Evolutionary conservation across 1,140 invertebrate genomes (phyloP).

Genomic region (Papilio machaon): DNA sequence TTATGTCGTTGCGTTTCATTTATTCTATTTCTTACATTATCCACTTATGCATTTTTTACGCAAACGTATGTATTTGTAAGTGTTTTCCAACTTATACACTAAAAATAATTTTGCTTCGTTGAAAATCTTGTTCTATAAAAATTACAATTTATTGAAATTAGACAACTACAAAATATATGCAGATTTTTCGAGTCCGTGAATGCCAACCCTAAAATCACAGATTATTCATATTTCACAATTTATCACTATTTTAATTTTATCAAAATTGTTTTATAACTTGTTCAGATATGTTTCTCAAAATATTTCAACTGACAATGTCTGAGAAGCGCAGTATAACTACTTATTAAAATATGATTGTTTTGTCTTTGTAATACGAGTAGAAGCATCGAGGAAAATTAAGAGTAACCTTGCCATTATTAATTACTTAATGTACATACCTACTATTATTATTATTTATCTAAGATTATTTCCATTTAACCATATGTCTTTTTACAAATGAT

Average conservation of each 20-base stretch:
- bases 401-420: neutral
- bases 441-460: neutral
- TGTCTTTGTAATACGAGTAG: neutral
- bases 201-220: neutral
- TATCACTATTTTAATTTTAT: neutral
- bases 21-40: neutral
- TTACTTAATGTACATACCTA: neutral
- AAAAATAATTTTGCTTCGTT: neutral
- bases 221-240: neutral
- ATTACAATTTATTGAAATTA: neutral
- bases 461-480: neutral
- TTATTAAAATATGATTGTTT: neutral
- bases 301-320: neutral
- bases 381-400: neutral
- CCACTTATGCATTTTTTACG: neutral
- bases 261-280: neutral
- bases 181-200: neutral
- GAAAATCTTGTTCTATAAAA: neutral
- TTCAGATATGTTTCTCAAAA: neutral
- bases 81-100: neutral
- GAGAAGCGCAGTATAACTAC: neutral
- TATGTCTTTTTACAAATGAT: neutral
- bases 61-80: neutral
- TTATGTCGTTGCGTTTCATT: neutral
- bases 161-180: neutral